A percentile compares a stretch with the other conserved stretches of the same genome.
Evolutionary conservation across 2,888 invertebrate genomes (phyloP).

Genomic region (Orchesellides sinensis): DNA sequence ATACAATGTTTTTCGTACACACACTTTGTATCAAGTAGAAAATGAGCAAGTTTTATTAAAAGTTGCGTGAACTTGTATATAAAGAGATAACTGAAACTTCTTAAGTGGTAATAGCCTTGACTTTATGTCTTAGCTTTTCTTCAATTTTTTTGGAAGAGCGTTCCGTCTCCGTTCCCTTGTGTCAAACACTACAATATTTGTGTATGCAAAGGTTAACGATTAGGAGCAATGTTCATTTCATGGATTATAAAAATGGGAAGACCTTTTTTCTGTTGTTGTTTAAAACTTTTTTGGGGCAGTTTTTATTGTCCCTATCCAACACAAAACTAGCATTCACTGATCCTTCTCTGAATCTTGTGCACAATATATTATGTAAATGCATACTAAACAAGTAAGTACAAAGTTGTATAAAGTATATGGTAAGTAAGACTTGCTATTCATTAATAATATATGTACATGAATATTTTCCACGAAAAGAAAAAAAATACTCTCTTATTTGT

Average conservation of each 20-base stretch:
- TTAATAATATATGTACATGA: not conserved
- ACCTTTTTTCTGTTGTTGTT: slow-evolving; percentile 56
- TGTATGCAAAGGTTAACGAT: too few species aligned
- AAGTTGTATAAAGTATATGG: not conserved
- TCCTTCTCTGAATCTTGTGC: too few species aligned
- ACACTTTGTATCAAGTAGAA: not conserved
- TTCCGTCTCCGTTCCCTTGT: slow-evolving; percentile 19
- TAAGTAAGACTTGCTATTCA: not conserved
- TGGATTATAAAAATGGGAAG: too few species aligned
- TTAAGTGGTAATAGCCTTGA: slow-evolving; percentile 57
- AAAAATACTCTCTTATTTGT: slow-evolving; percentile 44
- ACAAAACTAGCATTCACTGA: too few species aligned
- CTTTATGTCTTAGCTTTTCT: slow-evolving; percentile 53
- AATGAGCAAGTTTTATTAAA: slow-evolving; percentile 26
- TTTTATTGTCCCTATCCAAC: slow-evolving; percentile 60
- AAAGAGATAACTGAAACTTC: slow-evolving; percentile 3
- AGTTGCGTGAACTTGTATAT: slow-evolving; percentile 24
- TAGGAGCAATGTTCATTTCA: too few species aligned
- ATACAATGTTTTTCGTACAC: slow-evolving; percentile 2
- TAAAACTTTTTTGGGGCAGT: slow-evolving; percentile 22
- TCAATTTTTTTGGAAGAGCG: slow-evolving; percentile 46
- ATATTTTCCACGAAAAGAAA: slow-evolving; percentile 14
- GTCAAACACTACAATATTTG: slow-evolving; percentile 28
- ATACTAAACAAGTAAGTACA: not conserved
- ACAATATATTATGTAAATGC: not conserved